These are phyloP conservation scores for Numenius arquata DNA, from an alignment of 2,113 vertebrate species.

Conservation along the genomic window DNA sequence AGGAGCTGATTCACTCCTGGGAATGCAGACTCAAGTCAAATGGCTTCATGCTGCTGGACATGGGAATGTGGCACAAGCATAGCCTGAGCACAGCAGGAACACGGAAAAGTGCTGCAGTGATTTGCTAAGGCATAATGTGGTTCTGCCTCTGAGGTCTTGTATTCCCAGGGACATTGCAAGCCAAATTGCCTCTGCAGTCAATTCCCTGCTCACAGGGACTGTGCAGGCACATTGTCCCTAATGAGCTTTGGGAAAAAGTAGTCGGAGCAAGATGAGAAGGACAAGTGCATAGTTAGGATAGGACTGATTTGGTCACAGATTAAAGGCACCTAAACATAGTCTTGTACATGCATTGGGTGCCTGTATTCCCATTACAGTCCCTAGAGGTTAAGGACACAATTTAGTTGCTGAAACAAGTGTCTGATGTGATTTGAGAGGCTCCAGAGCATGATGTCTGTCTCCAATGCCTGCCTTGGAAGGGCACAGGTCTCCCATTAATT, in stretches of 20 bases:
- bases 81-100: not conserved
- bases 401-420: not conserved
- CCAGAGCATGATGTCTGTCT: not conserved
- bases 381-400: not conserved
- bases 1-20: not conserved
- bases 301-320: not conserved
- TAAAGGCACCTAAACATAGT: not conserved
- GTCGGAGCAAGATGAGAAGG: not conserved
- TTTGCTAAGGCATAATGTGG: rapidly evolving
- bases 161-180: not conserved
- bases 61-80: rapidly evolving
- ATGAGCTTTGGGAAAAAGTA: rapidly evolving
- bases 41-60: rapidly evolving
- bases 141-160: not conserved
- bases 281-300: not conserved
- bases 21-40: not conserved
- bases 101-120: not conserved
- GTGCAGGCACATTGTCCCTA: not conserved
- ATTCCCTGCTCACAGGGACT: not conserved
- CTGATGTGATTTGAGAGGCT: not conserved
- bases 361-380: not conserved
- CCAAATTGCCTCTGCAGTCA: not conserved
- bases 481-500: not conserved
- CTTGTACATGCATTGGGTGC: not conserved
- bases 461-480: not conserved